Percentiles rank a stretch among this genome's conserved stretches.
phyloP scores from a whole-genome alignment of 2,113 vertebrate species.

The Rissa tridactyla region DNA sequence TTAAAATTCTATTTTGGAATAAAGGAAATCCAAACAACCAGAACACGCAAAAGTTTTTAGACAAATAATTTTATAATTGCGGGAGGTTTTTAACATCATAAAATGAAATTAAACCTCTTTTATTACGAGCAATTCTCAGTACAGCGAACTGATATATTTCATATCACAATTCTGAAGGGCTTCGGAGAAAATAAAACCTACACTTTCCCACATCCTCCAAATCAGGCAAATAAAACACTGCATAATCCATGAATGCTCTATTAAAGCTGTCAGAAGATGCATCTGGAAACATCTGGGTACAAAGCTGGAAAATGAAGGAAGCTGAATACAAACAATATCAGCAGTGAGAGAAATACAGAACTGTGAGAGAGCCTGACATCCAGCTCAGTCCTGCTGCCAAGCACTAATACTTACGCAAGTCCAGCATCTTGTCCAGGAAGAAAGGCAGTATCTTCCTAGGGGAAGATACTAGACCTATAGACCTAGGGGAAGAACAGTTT shows the following conservation, averaged over 20 bases:
- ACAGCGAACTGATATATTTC: neutral
- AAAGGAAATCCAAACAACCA: neutral
- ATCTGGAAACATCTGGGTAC: slow-evolving; percentile 1
- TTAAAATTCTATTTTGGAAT: neutral
- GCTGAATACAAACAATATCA: neutral
- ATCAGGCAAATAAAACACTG: neutral
- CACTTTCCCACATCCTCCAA: neutral
- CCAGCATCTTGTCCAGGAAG: neutral
- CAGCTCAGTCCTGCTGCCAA: neutral
- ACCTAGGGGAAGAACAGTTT: neutral
- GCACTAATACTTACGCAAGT: neutral
- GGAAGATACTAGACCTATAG: too few relatives aligned
- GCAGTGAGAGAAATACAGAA: neutral
- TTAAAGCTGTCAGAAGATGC: neutral
- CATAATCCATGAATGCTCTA: neutral
- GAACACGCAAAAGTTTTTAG: neutral
- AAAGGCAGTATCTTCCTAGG: neutral
- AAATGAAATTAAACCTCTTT: neutral
- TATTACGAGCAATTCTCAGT: neutral
- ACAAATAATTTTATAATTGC: neutral
- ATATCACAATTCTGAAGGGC: neutral
- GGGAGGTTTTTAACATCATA: neutral
- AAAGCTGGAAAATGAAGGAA: neutral
- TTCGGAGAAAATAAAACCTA: neutral
- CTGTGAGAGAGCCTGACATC: neutral